Evolutionary conservation across 2,888 invertebrate genomes (phyloP), one percentile per base, ranked within the genome.

Genomic region (Ectemnius continuus): DNA sequence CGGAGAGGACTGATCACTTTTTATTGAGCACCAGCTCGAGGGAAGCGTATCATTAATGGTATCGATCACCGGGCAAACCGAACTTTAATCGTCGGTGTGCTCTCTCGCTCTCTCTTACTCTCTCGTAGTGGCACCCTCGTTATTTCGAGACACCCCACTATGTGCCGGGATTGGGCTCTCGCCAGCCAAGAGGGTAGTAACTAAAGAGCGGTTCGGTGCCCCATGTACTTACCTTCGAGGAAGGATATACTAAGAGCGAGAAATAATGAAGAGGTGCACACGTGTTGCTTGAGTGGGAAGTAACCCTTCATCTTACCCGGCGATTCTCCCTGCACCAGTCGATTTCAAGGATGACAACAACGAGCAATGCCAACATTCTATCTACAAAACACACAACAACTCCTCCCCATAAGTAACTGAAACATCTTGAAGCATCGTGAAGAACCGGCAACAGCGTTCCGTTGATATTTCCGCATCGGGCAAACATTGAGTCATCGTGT

Each of bases 181-280:
- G 11, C 36, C 23, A 18, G 62, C 46, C 58, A 36, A 62, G 58
- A 36, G 28, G 5, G 4, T 18, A 18, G 62, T 26, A 36, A 16
- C 47, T 2, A 28, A 68, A 3, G 61, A 61, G 45, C 56, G 58
- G n/a, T 11, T 6, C 1, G 13, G 14, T 45, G 11, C 8, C 2
- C 61, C 18, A 48, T 11, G 48, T 5, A 4, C 11, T 18, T 5
- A 4, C 11, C n/a, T 8, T 13, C 46, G 16, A 45, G 18, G 16
- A 60, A 58, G 52, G 20, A 57, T 57, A 20, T 26, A 36, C 6
- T 20, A 20, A 11, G 28, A 65, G 59, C 26, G 61, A 48, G 47
- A 64, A 46, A 61, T 45, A 23, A 36, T 13, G 61, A 70, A 46
- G 47, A 47, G 64, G 70, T 52, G 48, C 18, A 57, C 76, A 76